Evolutionary conservation across 2,888 invertebrate species (phyloP).

Genomic region (Thereva unica): DNA sequence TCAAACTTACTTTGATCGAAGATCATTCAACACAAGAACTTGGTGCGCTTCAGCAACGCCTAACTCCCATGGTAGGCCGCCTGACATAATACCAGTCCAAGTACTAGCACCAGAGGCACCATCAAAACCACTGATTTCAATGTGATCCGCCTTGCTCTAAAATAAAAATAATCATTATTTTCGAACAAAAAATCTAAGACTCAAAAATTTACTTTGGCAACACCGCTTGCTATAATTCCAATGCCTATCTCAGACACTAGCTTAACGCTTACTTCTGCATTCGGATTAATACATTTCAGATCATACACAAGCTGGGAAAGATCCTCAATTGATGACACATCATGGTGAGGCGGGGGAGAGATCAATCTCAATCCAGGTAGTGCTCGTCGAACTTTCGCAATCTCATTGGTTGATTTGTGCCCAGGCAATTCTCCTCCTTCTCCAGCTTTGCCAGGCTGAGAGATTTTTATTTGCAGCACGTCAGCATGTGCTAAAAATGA

Average conservation of each 20-base stretch:
- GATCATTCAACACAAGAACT: conserved; percentile 89
- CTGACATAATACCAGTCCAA: conserved; percentile 98
- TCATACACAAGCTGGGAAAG: conserved; percentile 97
- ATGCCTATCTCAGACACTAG: conserved; percentile 98
- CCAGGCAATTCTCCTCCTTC: conserved; percentile 97
- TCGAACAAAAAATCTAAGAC: background rate
- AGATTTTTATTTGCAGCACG: conserved; percentile 99
- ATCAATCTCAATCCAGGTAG: conserved; percentile 96
- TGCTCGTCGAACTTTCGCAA: conserved; percentile 92
- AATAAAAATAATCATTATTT: conserved; percentile 30
- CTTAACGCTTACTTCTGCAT: conserved; percentile 94
- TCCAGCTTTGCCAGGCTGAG: conserved; percentile 98
- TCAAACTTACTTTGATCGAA: conserved; percentile 68
- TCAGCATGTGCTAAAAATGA: conserved; percentile 97
- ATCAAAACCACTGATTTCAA: conserved; percentile 98
- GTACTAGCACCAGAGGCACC: conserved; percentile 98
- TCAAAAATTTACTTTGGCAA: conserved; percentile 75
- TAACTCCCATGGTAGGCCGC: conserved; percentile 98
- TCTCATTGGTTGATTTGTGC: conserved; percentile 89
- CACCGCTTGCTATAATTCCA: conserved; percentile 97
- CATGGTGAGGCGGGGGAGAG: conserved; percentile 99
- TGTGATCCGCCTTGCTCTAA: conserved; percentile 96
- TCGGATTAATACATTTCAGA: conserved; percentile 95
- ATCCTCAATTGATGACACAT: conserved; percentile 99
- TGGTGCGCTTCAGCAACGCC: conserved; percentile 99